A percentile compares a stretch with the other conserved stretches of the same genome.
Evolutionary conservation across 2,888 invertebrate species (phyloP).

Genomic region (Corbicula japonica): DNA sequence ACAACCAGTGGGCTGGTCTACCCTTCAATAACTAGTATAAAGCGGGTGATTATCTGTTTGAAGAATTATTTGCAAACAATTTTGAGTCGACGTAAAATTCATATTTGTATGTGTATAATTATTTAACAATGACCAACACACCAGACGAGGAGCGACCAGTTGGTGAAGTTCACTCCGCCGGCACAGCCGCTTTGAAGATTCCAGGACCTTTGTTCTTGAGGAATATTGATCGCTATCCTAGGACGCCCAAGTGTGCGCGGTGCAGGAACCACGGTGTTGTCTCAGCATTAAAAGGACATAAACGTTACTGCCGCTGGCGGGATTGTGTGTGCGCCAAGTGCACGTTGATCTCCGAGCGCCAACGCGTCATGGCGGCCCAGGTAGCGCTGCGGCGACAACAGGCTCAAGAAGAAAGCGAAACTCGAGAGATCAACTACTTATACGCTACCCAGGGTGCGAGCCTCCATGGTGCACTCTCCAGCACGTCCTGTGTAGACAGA

Average conservation of each 20-base stretch:
- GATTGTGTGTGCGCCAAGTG: slow-evolving; percentile 99
- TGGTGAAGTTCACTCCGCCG: too few species aligned
- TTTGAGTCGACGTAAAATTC: too few species aligned
- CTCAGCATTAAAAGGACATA: slow-evolving; percentile 93
- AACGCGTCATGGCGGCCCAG: slow-evolving; percentile 99
- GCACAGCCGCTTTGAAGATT: slow-evolving; percentile 5
- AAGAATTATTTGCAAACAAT: too few species aligned
- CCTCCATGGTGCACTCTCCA: slow-evolving; percentile 80
- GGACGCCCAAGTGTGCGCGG: slow-evolving; percentile 98
- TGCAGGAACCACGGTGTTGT: slow-evolving; percentile 99
- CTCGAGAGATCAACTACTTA: slow-evolving; percentile 95
- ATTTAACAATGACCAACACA: slow-evolving; percentile 33
- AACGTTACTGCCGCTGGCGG: slow-evolving; percentile 97
- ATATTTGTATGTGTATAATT: too few species aligned
- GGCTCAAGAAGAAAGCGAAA: slow-evolving; percentile 98
- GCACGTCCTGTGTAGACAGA: too few species aligned
- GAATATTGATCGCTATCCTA: slow-evolving; percentile 93
- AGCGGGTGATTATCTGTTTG: too few species aligned
- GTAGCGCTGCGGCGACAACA: slow-evolving; percentile 98
- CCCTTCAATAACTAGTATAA: too few species aligned
- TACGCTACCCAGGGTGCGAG: slow-evolving; percentile 87
- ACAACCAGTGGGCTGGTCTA: slow-evolving; percentile 14
- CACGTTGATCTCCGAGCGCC: slow-evolving; percentile 98
- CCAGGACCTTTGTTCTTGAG: slow-evolving; percentile 54
- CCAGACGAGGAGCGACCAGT: too few species aligned